Evolutionary conservation across 2,888 invertebrate species (phyloP), one percentile per base, ranked within the genome.

Genomic region (Listrodromus nycthemerus): DNA sequence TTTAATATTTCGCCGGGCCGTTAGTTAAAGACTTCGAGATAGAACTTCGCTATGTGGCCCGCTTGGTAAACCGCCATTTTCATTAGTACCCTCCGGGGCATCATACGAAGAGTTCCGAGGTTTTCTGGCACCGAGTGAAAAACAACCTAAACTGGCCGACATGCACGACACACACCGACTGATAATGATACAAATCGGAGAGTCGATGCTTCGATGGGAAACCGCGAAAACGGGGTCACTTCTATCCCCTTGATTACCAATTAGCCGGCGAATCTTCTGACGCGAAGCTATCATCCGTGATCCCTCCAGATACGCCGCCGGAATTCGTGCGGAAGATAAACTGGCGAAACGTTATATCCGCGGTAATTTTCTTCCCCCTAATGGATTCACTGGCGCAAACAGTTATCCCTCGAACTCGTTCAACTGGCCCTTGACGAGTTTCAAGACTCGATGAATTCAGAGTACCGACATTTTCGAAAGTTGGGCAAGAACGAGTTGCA

Each of bases 1-100:
- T 84, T 84, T 84, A 84, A 84, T 84, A 84, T 84, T 80, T 84
- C 83, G 83, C 63, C 37, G 77, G 83, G 48, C 76, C 83, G 83
- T 84, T 80, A 84, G 80, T 77, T 69, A 65, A 73, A 84, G 63
- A 71, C 48, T 30, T 30, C 27, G 61, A 24, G 80, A 77, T 67
- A 76, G 61, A 66, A 69, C 55, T 41, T 81, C 74, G 78, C 61
- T n/a, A 50, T 75, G 77, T 78, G 70, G 70, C 78, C 48, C 73
- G 77, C 65, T 84, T 81, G 84, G 84, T 84, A 81, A 74, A 81
- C 84, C 84, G 78, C 81, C 81, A 84, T 84, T 84, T 84, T 84
- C 84, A 84, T 84, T 84, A 84, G 81, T 75, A 80, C 45, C 77
- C 81, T 81, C 74, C 58, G 73, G 78, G 81, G 84, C 80, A 84